phyloP scores from a whole-genome alignment of 2,113 vertebrate species.

The Oxyruncus cristatus region DNA sequence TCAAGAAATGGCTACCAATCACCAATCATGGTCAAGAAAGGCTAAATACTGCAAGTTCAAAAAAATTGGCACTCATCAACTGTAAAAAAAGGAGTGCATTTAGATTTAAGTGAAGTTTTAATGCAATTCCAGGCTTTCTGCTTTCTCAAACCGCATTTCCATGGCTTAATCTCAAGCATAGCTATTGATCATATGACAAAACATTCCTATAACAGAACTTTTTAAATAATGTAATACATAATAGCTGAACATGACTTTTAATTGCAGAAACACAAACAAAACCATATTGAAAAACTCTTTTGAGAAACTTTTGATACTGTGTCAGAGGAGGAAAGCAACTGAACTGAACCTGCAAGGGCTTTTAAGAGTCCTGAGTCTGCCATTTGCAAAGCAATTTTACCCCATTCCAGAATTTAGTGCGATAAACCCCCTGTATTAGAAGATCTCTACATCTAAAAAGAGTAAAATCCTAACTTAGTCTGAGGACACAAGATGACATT shows the following conservation, averaged over 20 bases:
- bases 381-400: background rate
- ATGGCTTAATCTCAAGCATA: background rate
- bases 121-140: background rate
- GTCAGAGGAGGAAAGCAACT: background rate
- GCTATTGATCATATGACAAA: background rate
- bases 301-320: background rate
- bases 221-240: background rate
- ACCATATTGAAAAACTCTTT: background rate
- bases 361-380: background rate
- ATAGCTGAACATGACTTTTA: background rate
- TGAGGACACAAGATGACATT: background rate
- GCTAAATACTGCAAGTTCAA: background rate
- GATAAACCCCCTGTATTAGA: background rate
- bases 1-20: background rate
- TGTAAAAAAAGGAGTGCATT: background rate
- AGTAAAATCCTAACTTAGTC: background rate
- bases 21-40: background rate
- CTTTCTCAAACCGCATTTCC: background rate
- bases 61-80: background rate
- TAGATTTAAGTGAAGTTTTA: background rate
- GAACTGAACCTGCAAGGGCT: background rate
- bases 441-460: background rate
- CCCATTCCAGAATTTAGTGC: background rate
- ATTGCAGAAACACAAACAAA: background rate
- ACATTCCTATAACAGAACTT: background rate